Percentiles rank a stretch among this genome's conserved stretches.
phyloP scores from a whole-genome alignment of 2,797 vertebrate species.

The Spinus pinus region DNA sequence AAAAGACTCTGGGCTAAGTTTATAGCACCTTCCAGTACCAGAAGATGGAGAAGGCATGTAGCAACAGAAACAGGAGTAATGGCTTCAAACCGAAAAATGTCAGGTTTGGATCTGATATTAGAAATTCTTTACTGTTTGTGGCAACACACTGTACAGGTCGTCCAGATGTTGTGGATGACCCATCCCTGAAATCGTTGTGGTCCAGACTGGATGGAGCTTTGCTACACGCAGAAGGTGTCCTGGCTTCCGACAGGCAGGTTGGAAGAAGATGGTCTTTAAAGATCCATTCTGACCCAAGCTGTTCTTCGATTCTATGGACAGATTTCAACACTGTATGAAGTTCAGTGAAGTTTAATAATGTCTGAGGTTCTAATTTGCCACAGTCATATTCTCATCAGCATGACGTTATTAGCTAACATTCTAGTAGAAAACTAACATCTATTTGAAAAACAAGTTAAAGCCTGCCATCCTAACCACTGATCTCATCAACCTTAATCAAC shows the following conservation, averaged over 20 bases:
- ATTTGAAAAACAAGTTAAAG: not conserved
- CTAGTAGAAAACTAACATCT: not conserved
- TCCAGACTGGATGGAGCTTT: not conserved
- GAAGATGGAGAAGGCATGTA: not conserved
- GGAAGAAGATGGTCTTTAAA: not conserved
- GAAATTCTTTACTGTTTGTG: not conserved
- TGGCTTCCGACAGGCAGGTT: not conserved
- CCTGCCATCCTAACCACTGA: not conserved
- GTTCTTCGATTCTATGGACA: not conserved
- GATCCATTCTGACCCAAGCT: not conserved
- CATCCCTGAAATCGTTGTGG: fast-evolving
- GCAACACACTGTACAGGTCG: not conserved
- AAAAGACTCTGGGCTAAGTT: not conserved
- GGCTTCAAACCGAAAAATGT: not conserved
- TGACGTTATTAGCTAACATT: not conserved
- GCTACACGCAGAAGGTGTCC: not conserved
- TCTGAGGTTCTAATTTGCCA: not conserved
- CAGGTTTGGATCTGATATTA: not conserved
- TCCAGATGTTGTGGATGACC: not conserved
- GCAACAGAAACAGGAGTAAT: not conserved
- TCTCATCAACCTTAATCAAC: not conserved
- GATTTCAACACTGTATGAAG: not conserved
- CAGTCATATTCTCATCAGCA: not conserved
- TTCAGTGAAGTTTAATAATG: not conserved
- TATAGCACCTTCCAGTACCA: not conserved